Conservation (phyloP, 2,113 vertebrate species). For the Oostethus manadensis region DNA sequence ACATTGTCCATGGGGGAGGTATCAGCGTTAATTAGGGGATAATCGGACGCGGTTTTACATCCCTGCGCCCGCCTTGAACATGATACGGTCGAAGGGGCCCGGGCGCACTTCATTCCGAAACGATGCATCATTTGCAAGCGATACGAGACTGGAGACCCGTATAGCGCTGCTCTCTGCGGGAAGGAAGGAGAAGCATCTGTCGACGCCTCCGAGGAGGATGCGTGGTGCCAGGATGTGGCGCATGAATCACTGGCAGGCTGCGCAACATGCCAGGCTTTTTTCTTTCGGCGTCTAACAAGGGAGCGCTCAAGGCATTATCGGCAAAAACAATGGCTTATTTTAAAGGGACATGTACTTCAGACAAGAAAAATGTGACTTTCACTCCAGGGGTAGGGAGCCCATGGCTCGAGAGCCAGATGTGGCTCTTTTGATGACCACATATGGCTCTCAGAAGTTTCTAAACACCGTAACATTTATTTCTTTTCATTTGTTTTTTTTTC, state of each 20-base stretch:
- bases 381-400: no score
- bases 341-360: background rate
- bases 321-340: background rate
- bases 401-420: no score
- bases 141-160: conserved; percentile 43
- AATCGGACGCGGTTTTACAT: conserved; percentile 79
- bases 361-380: conserved; percentile 8
- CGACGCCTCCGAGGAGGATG: conserved; percentile 22
- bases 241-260: conserved; percentile 43
- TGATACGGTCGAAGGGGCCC: conserved; percentile 63
- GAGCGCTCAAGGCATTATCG: conserved; percentile 7
- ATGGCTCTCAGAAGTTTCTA: no score
- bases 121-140: conserved; percentile 47
- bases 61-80: conserved; percentile 49
- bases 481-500: no score
- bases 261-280: conserved; percentile 6
- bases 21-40: conserved; percentile 94
- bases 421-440: no score
- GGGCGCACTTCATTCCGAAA: conserved; percentile 54
- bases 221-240: conserved; percentile 33
- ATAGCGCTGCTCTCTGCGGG: conserved; percentile 23
- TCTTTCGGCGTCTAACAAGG: conserved; percentile 21
- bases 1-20: conserved; percentile 87
- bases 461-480: no score
- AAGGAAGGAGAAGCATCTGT: conserved; percentile 35